Conservation (phyloP, 2,888 invertebrate species). For the Cheilosia impressa region DNA sequence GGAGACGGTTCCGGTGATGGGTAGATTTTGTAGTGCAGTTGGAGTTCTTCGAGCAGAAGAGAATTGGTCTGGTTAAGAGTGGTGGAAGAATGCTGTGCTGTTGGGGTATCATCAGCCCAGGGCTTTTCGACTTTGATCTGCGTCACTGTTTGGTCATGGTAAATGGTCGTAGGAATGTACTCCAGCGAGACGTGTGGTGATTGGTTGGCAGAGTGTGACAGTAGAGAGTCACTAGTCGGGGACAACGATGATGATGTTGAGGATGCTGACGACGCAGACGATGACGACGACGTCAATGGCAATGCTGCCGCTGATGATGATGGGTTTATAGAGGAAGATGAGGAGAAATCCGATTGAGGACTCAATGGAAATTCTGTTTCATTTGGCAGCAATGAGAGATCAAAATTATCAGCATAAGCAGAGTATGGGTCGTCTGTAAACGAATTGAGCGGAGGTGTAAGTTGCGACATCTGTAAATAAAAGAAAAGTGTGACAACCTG, state of each 20-base stretch:
- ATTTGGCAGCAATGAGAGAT: constrained; percentile 89
- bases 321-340: constrained; percentile 80
- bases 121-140: constrained; percentile 82
- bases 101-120: constrained; percentile 77
- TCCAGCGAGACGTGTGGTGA: constrained; percentile 74
- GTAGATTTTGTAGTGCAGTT: constrained; percentile 77
- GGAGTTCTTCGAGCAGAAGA: constrained; percentile 76
- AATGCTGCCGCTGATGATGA: constrained; percentile 84
- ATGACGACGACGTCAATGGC: constrained; percentile 67
- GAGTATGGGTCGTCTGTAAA: constrained; percentile 80
- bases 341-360: constrained; percentile 82
- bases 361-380: constrained; percentile 84
- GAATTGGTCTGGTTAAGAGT: constrained; percentile 68
- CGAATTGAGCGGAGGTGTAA: constrained; percentile 67
- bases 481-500: neutral
- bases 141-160: constrained; percentile 77
- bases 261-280: constrained; percentile 10
- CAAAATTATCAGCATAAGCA: constrained; percentile 87
- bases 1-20: constrained; percentile 69
- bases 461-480: constrained; percentile 64
- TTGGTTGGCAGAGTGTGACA: constrained; percentile 32
- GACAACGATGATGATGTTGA: constrained; percentile 9
- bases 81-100: constrained; percentile 58
- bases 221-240: constrained; percentile 20
- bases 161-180: constrained; percentile 79